Base-by-base conservation (phyloP, 1,140 invertebrate species). In the Euglossa dilemma region DNA sequence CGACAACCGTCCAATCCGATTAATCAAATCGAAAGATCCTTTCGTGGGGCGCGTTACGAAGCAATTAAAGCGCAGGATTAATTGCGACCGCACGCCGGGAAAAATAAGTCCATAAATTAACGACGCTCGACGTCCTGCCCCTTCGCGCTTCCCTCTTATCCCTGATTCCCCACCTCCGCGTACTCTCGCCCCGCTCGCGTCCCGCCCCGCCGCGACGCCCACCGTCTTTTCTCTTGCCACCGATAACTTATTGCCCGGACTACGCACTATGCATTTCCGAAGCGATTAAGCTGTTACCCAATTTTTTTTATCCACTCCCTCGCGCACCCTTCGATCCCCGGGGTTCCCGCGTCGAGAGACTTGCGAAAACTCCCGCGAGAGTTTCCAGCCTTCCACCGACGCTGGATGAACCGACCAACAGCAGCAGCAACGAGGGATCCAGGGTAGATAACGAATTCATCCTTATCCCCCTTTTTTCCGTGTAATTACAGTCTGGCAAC, bases 21-120 rank as follows among this genome's bases (percentile, higher is more conserved):
- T 90, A 90, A 90, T 89, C 87, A 89, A 86, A 86, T 90, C 80
- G 82, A 84, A 90, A 70, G 72, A 80, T 86, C 77, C 66, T 87
- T 86, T 80, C 85, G 77, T 61, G 67, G 86, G 73, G 56, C 76
- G 71, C 87, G 87, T 89, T 89, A 84, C 85, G 80, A 73, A 90
- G 85, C 86, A 91, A 91, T 90, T 90, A 91, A 91, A 90, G 84
- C 69, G 81, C 81, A 90, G 85, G 89, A 91, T 91, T 90, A 90
- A 91, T 91, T 85, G 89, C 87, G 79, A 80, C 82, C 83, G 78
- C 82, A 84, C 76, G 89, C 84, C 83, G 74, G 78, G 86, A 91
- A 92, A 91, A 92, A 91, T 90, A 91, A 90, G 86, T 88, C 87
- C 84, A 92, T 92, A 91, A 91, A 92, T 91, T 91, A 92, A 91